phyloP scores from a whole-genome alignment of 2,888 invertebrate species.

The Drosophila percnosoma region DNA sequence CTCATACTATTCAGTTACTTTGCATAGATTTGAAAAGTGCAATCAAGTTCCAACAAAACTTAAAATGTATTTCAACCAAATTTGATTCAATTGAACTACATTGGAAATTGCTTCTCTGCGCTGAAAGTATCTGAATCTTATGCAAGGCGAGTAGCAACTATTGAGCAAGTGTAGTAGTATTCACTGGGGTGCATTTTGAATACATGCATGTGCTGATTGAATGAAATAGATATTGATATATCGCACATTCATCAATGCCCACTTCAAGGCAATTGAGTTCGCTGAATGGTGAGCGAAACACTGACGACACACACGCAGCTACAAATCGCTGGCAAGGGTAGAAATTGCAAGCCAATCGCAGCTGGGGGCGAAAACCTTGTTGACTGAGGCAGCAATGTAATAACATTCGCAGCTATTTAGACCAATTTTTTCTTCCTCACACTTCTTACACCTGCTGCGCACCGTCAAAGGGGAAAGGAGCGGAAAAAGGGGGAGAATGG shows the following conservation, averaged over 20 bases:
- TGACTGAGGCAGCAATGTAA: constrained; percentile 44
- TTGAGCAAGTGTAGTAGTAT: constrained; percentile 8
- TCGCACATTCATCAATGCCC: constrained; percentile 29
- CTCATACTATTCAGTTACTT: neutral
- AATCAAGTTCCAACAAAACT: neutral
- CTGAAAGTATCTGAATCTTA: neutral
- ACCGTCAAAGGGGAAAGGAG: constrained; percentile 46
- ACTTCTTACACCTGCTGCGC: constrained; percentile 37
- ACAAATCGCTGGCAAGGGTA: constrained; percentile 34
- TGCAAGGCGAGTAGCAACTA: constrained; percentile 5
- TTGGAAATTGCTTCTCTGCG: neutral
- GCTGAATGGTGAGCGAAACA: constrained; percentile 22
- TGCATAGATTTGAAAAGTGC: neutral
- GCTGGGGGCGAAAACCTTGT: neutral
- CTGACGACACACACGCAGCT: constrained; percentile 15
- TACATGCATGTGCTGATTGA: constrained; percentile 48
- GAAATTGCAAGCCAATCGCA: constrained; percentile 14
- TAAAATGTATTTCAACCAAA: neutral
- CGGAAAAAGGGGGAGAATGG: neutral
- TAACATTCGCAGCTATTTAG: constrained; percentile 71
- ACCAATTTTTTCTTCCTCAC: constrained; percentile 37
- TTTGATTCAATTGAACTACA: neutral
- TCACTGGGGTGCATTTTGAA: constrained; percentile 14
- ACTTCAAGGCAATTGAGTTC: constrained; percentile 47
- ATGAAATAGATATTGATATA: constrained; percentile 45